Evolutionary conservation across 1,140 invertebrate species (phyloP), one percentile per base, ranked within the genome.

Genomic region (Monochamus saltuarius): DNA sequence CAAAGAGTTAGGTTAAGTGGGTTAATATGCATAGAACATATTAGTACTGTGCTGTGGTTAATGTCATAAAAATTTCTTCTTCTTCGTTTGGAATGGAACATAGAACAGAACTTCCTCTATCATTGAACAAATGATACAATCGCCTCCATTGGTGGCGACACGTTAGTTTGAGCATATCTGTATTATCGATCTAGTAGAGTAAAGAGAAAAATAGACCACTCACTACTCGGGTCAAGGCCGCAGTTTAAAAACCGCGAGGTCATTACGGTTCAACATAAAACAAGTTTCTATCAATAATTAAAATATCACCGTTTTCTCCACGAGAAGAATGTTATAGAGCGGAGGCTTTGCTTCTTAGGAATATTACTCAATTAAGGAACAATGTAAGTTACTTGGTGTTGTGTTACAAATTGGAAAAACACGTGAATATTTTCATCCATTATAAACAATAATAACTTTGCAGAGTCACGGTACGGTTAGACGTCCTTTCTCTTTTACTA

Each of bases 161-260:
- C n/a, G n/a, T 29, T 2, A 29, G 22, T 29, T 3, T 29, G 22
- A 29, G 22, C n/a, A n/a, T 29, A 29, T 29, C 22, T 29, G 6
- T 6, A 3, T 29, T 29, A 29, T 29, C 22, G 22, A 29, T 29
- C 22, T 2, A 29, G 6, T 29, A 6, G 6, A 29, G 6, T 29
- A 6, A 6, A 29, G 22, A 29, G 22, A 29, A 29, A n/a, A 29
- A 29, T 29, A 29, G 22, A 29, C 22, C 22, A 29, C 22, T 29
- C 22, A 29, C 22, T 6, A 29, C 22, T 29, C 22, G 22, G 64
- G 61, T 70, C 66, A 66, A 66, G 66, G 66, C 40, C 60, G 54
- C 51, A 43, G 43, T 70, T 67, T 66, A 59, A 70, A 70, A 66
- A 68, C 39, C 22, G 22, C 22, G 65, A 62, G 66, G 66, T 65